Evolutionary conservation across 1,140 invertebrate genomes (phyloP).

Genomic region (Papilio dardanus): DNA sequence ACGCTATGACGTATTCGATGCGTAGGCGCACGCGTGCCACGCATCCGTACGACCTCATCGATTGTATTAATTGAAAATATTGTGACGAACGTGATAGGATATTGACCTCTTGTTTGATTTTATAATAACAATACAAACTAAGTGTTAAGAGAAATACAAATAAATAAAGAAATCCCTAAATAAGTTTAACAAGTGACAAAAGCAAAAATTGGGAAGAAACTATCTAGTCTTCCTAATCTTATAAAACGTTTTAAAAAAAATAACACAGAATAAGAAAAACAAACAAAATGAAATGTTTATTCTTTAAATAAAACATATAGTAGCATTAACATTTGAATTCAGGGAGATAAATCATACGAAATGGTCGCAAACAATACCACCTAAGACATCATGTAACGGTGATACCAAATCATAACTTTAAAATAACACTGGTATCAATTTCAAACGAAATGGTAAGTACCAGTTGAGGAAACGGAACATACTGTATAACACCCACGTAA

Average conservation of each 20-base stretch:
- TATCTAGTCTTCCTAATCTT: too few relatives aligned
- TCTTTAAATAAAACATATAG: neutral
- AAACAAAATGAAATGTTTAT: neutral
- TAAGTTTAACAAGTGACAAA: neutral
- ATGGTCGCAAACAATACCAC: slow-evolving; percentile 33
- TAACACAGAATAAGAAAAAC: neutral
- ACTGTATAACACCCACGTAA: slow-evolving; percentile 30
- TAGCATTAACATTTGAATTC: slow-evolving; percentile 4
- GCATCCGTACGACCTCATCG: slow-evolving; percentile 55
- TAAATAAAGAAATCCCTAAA: neutral
- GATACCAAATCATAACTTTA: slow-evolving; percentile 26
- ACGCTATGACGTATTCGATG: slow-evolving; percentile 45
- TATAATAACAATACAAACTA: slow-evolving; percentile 10
- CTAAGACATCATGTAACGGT: slow-evolving; percentile 37
- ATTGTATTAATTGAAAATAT: slow-evolving; percentile 47
- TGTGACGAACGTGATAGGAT: slow-evolving; percentile 57
- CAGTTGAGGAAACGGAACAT: neutral
- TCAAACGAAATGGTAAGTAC: slow-evolving; percentile 33
- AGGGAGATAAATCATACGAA: slow-evolving; percentile 26
- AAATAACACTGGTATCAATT: slow-evolving; percentile 34
- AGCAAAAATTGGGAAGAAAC: too few relatives aligned
- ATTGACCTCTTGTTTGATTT: slow-evolving; percentile 47
- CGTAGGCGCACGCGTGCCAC: slow-evolving; percentile 64
- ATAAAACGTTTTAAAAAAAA: too few relatives aligned
- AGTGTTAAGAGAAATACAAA: neutral